Evolutionary conservation across 2,113 vertebrate species (phyloP), one percentile per base, ranked within the genome.

Genomic region (Ctenomys sociabilis): DNA sequence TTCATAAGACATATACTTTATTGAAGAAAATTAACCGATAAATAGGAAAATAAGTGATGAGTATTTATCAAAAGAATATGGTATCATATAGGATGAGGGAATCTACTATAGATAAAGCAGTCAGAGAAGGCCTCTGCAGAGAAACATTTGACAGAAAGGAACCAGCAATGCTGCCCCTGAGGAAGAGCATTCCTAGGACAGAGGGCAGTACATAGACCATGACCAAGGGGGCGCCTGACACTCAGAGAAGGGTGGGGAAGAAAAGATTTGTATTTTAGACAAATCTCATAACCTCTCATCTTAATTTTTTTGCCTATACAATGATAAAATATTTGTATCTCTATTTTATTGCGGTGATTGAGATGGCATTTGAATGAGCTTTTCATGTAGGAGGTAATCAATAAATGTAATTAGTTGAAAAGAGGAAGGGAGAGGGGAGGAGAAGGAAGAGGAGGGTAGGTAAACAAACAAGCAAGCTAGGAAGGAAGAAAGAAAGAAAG

Each of bases 281-380:
- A 90, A 43, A 66, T 63, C 32, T 30, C 61, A 45, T 68, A 61
- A 78, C 68, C 11, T 81, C 70, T 86, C 10, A 73, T 32, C 57
- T 84, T 84, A 81, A 61, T 81, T 93, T 94, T 28, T 87, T 92
- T 57, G 61, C 80, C 54, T 94, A 64, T 86, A 91, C 80, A 77
- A 78, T 82, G n/a, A 95, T n/a, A 11, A 61, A 16, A 57, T 81
- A 92, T 37, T 90, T 93, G 2, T 52, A 77, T 85, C 19, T 78
- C 35, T 61, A 61, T 43, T 85, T 77, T 37, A 54, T 88, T 92
- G n/a, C 88, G n/a, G 64, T 81, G 43, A 87, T 43, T 83, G 85
- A 90, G 64, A 52, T 90, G 45, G 77, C 40, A 88, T 88, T 95
- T 95, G 43, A 93, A 94, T 89, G 54, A 43, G 19, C 40, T 88